Base-by-base conservation (phyloP, 2,888 invertebrate genomes). In the Drosophila maculinotata region DNA sequence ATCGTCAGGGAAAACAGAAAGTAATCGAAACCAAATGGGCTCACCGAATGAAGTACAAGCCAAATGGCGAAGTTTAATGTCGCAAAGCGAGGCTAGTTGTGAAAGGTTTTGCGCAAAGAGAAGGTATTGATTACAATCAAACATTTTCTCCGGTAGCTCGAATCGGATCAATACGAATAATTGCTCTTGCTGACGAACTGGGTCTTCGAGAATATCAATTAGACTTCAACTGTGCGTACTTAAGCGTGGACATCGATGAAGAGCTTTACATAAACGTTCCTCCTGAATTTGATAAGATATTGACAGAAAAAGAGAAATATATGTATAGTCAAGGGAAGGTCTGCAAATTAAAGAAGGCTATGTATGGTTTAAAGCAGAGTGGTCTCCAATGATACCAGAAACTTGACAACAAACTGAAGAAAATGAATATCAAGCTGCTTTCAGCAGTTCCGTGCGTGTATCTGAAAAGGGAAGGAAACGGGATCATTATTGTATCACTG, bases 11-110 rank as follows among this genome's bases (percentile, higher is more conserved):
- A 4, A 66, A 65, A 3, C 65, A 56, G n/a, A 78, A 44, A 26
- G 20, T 53, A 2, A 53, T 44, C 15, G 44, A 47, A 1, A 54
- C 54, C 14, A 54, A 45, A 23, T 54, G 45, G 30, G 23, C 30
- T 4, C 38, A 45, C 1, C 23, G 23, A 12, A 54, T 30, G 3
- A 79, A 66, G 49, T 76, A 68, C 28, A 70, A 78, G 41, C 64
- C 69, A 23, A 68, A 79, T 14, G 85, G 83, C 42, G 63, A 65
- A 30, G 36, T 79, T 2, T 62, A 63, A 5, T 67, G 71, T 23
- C 68, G 78, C 31, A 90, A 89, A 52, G 87, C 88, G 1, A 49
- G 88, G 28, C 51, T n/a, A 20, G 88, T 88, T 3, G 85, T 85
- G 12, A 76, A 79, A 53, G 89, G 87, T 14, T 89, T 77, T 52